phyloP scores from a whole-genome alignment of 2,113 vertebrate genomes.

The Epinephelus fuscoguttatus region DNA sequence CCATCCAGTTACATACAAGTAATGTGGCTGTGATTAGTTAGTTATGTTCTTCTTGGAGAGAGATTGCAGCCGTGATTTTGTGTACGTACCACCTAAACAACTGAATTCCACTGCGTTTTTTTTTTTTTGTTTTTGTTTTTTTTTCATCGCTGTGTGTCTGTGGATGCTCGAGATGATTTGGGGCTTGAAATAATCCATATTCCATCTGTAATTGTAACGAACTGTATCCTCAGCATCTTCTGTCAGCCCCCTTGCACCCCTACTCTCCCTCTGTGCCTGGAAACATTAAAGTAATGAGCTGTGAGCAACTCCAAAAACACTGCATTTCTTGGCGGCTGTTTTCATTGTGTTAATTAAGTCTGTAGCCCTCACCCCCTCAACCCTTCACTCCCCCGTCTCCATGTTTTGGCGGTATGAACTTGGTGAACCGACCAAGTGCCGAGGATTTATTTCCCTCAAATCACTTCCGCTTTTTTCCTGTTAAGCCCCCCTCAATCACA shows the following conservation, averaged over 20 bases:
- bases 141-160: background rate
- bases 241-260: conserved; percentile 16
- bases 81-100: conserved; percentile 23
- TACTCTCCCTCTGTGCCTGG: conserved; percentile 49
- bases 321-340: conserved; percentile 73
- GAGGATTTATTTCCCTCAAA: conserved; percentile 73
- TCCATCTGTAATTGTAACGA: conserved; percentile 39
- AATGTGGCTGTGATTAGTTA: conserved; percentile 67
- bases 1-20: conserved; percentile 50
- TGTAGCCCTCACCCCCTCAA: conserved; percentile 50
- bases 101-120: background rate
- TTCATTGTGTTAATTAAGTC: conserved; percentile 79
- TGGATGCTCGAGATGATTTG: conserved; percentile 10
- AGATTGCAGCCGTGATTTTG: conserved; percentile 31
- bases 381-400: conserved; percentile 38
- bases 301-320: conserved; percentile 69
- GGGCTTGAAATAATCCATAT: conserved; percentile 25
- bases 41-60: conserved; percentile 44
- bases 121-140: background rate
- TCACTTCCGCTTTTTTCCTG: conserved; percentile 69
- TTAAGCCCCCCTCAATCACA: conserved; percentile 59
- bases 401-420: conserved; percentile 74
- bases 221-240: conserved; percentile 47
- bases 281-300: conserved; percentile 76
- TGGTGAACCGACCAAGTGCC: conserved; percentile 67